Conservation (phyloP, 2,888 invertebrate genomes). For the Meiosimyza decipiens region DNA sequence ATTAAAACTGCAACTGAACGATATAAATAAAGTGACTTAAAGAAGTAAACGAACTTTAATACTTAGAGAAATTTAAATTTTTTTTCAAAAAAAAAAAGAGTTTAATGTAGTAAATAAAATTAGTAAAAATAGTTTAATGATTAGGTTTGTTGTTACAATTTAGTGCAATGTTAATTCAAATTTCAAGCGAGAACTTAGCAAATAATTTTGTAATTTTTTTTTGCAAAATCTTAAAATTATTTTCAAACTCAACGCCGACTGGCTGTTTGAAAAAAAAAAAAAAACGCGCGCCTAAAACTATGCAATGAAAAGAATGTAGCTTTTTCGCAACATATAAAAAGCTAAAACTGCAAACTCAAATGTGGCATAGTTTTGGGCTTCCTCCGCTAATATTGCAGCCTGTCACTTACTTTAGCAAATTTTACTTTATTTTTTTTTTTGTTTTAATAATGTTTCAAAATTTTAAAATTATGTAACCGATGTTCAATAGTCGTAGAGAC, state of each 20-base stretch:
- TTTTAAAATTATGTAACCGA: neutral
- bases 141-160: too few species aligned
- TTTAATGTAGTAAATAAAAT: constrained; percentile 16
- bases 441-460: neutral
- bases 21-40: constrained; percentile 32
- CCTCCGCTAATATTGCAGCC: too few species aligned
- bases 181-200: constrained; percentile 1
- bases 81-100: neutral
- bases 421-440: neutral
- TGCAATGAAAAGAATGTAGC: too few species aligned
- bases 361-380: too few species aligned
- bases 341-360: neutral
- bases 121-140: too few species aligned
- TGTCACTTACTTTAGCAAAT: too few species aligned
- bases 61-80: neutral
- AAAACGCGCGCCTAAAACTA: too few species aligned
- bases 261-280: too few species aligned
- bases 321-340: neutral
- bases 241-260: too few species aligned
- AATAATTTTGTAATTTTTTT: neutral
- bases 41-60: constrained; percentile 28
- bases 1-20: constrained; percentile 1
- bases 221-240: neutral
- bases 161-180: neutral
- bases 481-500: neutral